phyloP scores from a whole-genome alignment of 2,113 vertebrate genomes.

The Pelobates fuscus region DNA sequence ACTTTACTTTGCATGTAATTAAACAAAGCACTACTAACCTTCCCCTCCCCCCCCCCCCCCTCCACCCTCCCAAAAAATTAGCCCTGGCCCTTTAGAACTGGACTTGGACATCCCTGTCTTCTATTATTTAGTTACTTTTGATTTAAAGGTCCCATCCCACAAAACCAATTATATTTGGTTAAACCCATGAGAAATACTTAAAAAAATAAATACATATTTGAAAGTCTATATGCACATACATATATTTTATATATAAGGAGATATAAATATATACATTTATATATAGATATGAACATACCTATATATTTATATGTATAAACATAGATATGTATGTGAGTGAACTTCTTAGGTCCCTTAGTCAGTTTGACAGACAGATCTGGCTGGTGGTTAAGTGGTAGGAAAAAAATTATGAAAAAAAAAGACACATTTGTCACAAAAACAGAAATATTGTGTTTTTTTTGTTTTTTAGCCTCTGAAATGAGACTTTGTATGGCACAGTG shows the following conservation, averaged over 20 bases:
- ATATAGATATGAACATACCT: constrained; percentile 66
- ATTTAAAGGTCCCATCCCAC: constrained; percentile 25
- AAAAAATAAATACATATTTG: constrained; percentile 43
- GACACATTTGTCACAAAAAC: neutral
- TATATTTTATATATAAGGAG: constrained; percentile 35
- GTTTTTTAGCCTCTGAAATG: constrained; percentile 51
- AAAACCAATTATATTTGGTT: constrained; percentile 23
- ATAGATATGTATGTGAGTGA: constrained; percentile 38
- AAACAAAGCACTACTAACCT: neutral
- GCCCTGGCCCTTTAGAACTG: no score
- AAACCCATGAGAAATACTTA: constrained; percentile 31
- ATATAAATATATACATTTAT: constrained; percentile 43
- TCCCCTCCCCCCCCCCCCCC: no score
- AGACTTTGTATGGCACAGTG: constrained; percentile 15
- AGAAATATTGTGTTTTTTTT: neutral
- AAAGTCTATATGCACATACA: constrained; percentile 21
- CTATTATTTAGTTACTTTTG: neutral
- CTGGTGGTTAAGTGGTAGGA: neutral
- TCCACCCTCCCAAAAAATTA: no score
- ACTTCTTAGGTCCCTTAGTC: neutral
- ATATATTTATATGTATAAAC: constrained; percentile 59
- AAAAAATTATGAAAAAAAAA: constrained; percentile 6
- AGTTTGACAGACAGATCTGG: neutral
- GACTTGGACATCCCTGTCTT: neutral
- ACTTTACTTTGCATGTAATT: neutral